phyloP scores from a whole-genome alignment of 2,797 vertebrate genomes.

The Pelobates cultripes region DNA sequence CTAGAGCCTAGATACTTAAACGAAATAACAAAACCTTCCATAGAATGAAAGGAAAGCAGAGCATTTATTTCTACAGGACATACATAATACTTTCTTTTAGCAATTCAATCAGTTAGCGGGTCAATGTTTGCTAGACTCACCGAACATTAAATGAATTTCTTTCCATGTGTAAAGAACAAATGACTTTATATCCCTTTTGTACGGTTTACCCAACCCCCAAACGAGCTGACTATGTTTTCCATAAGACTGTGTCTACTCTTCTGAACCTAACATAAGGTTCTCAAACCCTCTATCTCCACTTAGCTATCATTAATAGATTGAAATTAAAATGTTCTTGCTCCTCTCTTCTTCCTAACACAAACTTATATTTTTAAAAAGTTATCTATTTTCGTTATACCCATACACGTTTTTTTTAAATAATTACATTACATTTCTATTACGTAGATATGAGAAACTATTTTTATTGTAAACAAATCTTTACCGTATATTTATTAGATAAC shows the following conservation, averaged over 20 bases:
- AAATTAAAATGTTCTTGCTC: no score
- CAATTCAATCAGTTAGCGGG: neutral
- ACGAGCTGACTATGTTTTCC: neutral
- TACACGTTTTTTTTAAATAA: no score
- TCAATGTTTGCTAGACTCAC: constrained; percentile 26
- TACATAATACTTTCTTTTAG: constrained; percentile 4
- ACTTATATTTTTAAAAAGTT: no score
- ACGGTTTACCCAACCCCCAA: neutral
- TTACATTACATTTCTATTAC: no score
- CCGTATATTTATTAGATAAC: no score
- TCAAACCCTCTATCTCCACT: no score
- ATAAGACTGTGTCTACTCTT: neutral
- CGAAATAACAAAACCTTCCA: constrained; percentile 24
- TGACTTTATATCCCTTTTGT: constrained; percentile 8
- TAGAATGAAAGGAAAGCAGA: constrained; percentile 11
- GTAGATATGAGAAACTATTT: no score
- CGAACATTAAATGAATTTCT: constrained; percentile 11
- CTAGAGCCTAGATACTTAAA: neutral
- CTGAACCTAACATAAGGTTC: no score
- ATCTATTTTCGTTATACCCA: no score
- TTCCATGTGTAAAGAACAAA: constrained; percentile 6
- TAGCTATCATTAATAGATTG: no score
- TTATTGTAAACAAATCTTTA: no score
- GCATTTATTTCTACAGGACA: neutral
- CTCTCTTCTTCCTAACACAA: no score